phyloP scores from a whole-genome alignment of 2,797 vertebrate genomes.

The Acridotheres tristis region DNA sequence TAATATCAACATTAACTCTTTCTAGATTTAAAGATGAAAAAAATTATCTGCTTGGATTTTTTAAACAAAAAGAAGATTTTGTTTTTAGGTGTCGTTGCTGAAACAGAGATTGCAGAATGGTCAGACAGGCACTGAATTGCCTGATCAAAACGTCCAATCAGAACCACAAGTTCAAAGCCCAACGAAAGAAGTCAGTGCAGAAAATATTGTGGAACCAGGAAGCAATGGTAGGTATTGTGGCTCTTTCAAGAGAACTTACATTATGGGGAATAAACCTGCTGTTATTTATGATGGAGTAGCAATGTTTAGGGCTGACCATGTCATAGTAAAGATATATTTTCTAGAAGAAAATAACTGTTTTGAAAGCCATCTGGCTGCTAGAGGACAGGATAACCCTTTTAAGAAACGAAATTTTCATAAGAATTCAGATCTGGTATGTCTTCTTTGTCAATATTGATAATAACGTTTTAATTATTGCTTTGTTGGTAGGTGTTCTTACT shows the following conservation, averaged over 20 bases:
- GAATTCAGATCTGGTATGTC: not conserved
- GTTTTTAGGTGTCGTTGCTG: constrained; percentile 87
- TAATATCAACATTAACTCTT: not conserved
- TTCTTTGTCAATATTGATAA: not conserved
- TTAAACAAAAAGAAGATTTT: not conserved
- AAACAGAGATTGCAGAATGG: constrained; percentile 84
- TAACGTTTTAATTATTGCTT: not conserved
- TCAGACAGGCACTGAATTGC: constrained; percentile 59
- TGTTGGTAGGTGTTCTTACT: not conserved
- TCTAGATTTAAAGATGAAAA: not conserved
- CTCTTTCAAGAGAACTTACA: not conserved
- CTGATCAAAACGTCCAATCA: constrained; percentile 49
- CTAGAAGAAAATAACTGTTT: not conserved
- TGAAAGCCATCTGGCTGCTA: not conserved
- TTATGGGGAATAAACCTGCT: not conserved
- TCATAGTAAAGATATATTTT: not conserved
- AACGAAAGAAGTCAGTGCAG: constrained; percentile 71
- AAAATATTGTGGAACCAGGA: constrained; percentile 45
- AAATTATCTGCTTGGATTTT: not conserved
- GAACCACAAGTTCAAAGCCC: constrained; percentile 69
- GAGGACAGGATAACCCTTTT: not conserved
- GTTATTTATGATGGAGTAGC: not conserved
- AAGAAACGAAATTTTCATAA: not conserved
- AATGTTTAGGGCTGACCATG: not conserved
- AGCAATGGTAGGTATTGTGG: constrained; percentile 41